phyloP scores from a whole-genome alignment of 30 jellyfish, hydroid and myxozoan species.

The Pelagia noctiluca region DNA sequence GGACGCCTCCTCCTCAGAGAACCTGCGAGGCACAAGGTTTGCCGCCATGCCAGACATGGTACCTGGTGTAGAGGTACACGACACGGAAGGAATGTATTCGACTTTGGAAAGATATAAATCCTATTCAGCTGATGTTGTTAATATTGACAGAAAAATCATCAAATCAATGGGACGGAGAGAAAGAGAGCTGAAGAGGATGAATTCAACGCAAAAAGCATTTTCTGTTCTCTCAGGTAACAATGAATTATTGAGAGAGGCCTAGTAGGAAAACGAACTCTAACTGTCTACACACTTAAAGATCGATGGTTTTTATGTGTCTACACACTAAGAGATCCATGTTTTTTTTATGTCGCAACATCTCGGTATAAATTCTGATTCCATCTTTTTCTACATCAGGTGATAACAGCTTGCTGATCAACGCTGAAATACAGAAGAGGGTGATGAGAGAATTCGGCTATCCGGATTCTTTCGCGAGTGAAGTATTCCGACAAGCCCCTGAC shows the following conservation, averaged over 20 bases:
- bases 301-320: too few relatives aligned
- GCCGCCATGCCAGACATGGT: slow-evolving; percentile 79
- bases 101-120: slow-evolving; percentile 50
- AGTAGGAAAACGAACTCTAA: too few relatives aligned
- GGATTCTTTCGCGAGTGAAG: slow-evolving; percentile 85
- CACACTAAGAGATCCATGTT: background rate
- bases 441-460: slow-evolving; percentile 94
- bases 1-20: slow-evolving; percentile 38
- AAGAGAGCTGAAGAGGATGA: slow-evolving; percentile 65
- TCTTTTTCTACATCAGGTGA: slow-evolving; percentile 33
- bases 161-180: slow-evolving; percentile 75
- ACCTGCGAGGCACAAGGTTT: slow-evolving; percentile 40
- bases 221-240: slow-evolving; percentile 65
- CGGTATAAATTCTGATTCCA: background rate
- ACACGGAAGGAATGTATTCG: slow-evolving; percentile 30
- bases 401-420: slow-evolving; percentile 62
- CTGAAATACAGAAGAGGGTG: slow-evolving; percentile 85
- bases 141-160: slow-evolving; percentile 63
- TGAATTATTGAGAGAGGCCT: too few relatives aligned
- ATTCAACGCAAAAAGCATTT: slow-evolving; percentile 74
- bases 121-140: slow-evolving; percentile 51
- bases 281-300: too few relatives aligned
- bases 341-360: background rate
- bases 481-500: slow-evolving; percentile 92
- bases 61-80: slow-evolving; percentile 53